phyloP scores from a whole-genome alignment of 2,888 invertebrate species.

The Gandaritis pyraliata region DNA sequence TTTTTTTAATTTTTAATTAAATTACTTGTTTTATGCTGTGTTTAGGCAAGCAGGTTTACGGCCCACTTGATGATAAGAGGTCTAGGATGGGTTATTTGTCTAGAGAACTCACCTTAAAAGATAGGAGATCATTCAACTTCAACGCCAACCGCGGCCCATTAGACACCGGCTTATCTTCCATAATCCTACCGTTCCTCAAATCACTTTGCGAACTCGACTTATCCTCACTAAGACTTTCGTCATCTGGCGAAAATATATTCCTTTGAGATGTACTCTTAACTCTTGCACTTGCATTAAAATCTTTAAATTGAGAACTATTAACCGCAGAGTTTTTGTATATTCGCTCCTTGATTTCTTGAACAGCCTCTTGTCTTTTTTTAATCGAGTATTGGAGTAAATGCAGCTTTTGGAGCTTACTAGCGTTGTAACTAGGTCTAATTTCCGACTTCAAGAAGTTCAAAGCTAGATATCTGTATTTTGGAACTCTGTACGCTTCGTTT shows the following conservation, averaged over 20 bases:
- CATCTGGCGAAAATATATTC: slow-evolving; percentile 69
- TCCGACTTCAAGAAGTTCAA: slow-evolving; percentile 85
- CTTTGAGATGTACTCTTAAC: slow-evolving; percentile 65
- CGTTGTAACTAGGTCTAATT: slow-evolving; percentile 89
- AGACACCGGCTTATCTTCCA: slow-evolving; percentile 62
- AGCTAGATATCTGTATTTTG: slow-evolving; percentile 75
- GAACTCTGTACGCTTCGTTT: slow-evolving; percentile 67
- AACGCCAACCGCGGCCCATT: slow-evolving; percentile 73
- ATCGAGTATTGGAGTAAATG: slow-evolving; percentile 89
- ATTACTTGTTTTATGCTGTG: too few relatives aligned
- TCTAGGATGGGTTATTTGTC: too few relatives aligned
- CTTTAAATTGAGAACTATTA: slow-evolving; percentile 50
- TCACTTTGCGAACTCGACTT: slow-evolving; percentile 62
- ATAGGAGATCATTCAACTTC: slow-evolving; percentile 78
- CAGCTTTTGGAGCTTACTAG: slow-evolving; percentile 87
- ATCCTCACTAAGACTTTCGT: slow-evolving; percentile 51
- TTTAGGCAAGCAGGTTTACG: too few relatives aligned
- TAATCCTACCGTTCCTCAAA: slow-evolving; percentile 66
- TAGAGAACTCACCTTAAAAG: slow-evolving; percentile 73
- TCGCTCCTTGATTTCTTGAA: slow-evolving; percentile 79
- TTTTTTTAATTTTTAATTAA: too few relatives aligned
- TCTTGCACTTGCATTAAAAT: slow-evolving; percentile 56
- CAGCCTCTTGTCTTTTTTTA: slow-evolving; percentile 87
- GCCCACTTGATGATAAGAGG: too few relatives aligned
- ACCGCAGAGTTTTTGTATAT: slow-evolving; percentile 78